These are phyloP conservation scores for Pentalonia nigronervosa DNA, from an alignment of 1,140 invertebrate species.

Conservation along the genomic window DNA sequence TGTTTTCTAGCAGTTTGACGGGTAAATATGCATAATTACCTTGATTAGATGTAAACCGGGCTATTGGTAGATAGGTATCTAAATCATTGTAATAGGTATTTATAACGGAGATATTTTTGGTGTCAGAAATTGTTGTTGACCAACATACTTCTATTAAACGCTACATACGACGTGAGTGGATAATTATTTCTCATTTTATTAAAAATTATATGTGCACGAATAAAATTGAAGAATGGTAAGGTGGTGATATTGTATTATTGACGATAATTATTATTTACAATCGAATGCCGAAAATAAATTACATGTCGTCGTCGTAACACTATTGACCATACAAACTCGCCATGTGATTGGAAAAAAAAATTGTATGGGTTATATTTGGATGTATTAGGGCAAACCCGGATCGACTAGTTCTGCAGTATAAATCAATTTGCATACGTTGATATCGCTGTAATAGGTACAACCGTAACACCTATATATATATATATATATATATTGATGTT, in stretches of 20 bases:
- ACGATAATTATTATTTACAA: slow-evolving; percentile 13
- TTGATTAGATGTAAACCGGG: not conserved
- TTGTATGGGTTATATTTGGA: not conserved
- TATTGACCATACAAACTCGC: not conserved
- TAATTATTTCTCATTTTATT: not conserved
- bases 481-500: not conserved
- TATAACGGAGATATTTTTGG: not conserved
- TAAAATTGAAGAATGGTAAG: not conserved
- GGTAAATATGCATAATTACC: not conserved
- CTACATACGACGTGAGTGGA: not conserved
- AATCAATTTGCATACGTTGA: slow-evolving; percentile 2
- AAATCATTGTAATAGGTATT: not conserved
- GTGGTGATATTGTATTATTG: not conserved
- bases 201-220: not conserved
- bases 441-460: not conserved
- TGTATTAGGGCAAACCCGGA: not conserved
- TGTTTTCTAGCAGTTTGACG: not conserved
- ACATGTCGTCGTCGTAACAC: not conserved
- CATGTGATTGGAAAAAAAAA: not conserved
- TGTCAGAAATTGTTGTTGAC: not conserved
- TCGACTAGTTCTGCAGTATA: not conserved
- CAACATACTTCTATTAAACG: not conserved
- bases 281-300: slow-evolving; percentile 23
- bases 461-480: not conserved
- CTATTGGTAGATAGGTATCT: not conserved